Evolutionary conservation across 2,888 invertebrate species (phyloP).

Genomic region (Tanytarsus gracilentus): DNA sequence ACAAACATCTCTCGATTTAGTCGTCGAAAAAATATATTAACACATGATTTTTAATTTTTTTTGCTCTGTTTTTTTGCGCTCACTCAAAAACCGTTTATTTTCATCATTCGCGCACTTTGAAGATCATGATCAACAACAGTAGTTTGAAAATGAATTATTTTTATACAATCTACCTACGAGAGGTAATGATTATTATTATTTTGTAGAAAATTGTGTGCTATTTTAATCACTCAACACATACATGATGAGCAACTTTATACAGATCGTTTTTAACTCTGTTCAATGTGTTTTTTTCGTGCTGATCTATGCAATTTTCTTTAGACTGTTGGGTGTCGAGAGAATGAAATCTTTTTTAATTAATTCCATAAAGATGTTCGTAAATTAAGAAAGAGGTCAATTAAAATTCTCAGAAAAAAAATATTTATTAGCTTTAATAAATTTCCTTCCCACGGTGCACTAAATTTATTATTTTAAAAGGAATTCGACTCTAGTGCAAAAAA

Average conservation of each 20-base stretch:
- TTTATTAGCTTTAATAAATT: no score
- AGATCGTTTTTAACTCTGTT: background rate
- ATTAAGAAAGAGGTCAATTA: no score
- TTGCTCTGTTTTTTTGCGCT: background rate
- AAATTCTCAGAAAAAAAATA: no score
- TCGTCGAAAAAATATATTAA: background rate
- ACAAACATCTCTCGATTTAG: background rate
- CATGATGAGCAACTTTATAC: background rate
- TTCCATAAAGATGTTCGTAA: no score
- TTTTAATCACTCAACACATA: no score
- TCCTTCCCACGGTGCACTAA: no score
- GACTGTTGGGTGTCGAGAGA: no score
- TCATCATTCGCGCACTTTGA: background rate
- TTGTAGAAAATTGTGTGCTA: no score
- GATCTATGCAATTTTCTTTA: no score
- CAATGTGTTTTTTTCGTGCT: background rate
- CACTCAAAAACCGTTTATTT: background rate
- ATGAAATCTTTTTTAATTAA: no score
- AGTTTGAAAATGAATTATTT: slow-evolving; percentile 15
- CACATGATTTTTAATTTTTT: slow-evolving; percentile 1
- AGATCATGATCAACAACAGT: slow-evolving; percentile 20
- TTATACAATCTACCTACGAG: background rate
- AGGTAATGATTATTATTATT: background rate
- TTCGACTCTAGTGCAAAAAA: no score
- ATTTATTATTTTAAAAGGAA: no score